phyloP scores from a whole-genome alignment of 2,888 invertebrate genomes.

The Lordiphosa andalusiaca region DNA sequence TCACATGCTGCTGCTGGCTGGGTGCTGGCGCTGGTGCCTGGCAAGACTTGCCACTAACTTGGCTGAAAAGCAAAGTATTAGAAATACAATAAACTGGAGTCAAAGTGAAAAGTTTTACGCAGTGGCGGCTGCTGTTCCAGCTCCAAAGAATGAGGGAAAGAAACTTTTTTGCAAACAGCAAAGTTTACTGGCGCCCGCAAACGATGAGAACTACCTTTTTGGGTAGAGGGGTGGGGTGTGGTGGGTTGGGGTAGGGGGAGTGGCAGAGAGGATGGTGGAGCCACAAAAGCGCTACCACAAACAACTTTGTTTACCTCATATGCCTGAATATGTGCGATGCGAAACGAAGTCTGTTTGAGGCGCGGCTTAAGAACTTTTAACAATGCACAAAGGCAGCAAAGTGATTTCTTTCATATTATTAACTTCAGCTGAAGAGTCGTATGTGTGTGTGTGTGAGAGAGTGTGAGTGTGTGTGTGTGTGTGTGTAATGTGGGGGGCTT shows the following conservation, averaged over 20 bases:
- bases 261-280: constrained; percentile 14
- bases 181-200: constrained; percentile 60
- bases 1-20: constrained; percentile 70
- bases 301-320: constrained; percentile 73
- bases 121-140: constrained; percentile 54
- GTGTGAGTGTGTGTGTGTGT: constrained; percentile 31
- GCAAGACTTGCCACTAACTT: constrained; percentile 49
- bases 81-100: constrained; percentile 77
- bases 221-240: neutral
- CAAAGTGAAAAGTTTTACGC: constrained; percentile 77
- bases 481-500: constrained; percentile 33
- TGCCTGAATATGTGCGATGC: constrained; percentile 19
- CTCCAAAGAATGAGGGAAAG: constrained; percentile 37
- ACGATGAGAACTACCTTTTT: constrained; percentile 36
- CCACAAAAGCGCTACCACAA: constrained; percentile 73
- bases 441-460: constrained; percentile 26
- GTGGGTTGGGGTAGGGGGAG: too few species aligned
- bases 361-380: constrained; percentile 76
- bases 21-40: constrained; percentile 10
- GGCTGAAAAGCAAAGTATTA: constrained; percentile 75
- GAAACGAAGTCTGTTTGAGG: constrained; percentile 57
- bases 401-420: constrained; percentile 77
- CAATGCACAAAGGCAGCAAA: constrained; percentile 76
- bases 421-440: constrained; percentile 71
- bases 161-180: constrained; percentile 62